Percentiles rank a stretch among this genome's conserved stretches.
These are phyloP conservation scores for Pristionchus entomophagus DNA, from an alignment of 2,888 invertebrate species.

Conservation along the genomic window DNA sequence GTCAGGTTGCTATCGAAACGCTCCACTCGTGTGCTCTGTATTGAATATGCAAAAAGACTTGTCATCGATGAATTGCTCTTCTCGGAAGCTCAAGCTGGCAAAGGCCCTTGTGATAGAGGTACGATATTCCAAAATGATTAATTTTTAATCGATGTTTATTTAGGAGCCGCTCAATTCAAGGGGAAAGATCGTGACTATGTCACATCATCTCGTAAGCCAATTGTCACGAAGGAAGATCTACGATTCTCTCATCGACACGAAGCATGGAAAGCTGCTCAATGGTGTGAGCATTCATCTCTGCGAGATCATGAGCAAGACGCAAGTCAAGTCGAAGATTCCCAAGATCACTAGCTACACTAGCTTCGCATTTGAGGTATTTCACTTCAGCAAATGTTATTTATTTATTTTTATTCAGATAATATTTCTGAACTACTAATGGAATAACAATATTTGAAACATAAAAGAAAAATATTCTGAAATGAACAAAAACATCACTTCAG, in stretches of 20 bases:
- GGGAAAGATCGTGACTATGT: background rate
- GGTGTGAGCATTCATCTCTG: background rate
- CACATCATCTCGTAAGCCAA: background rate
- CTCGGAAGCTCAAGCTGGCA: constrained; percentile 7
- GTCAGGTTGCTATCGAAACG: background rate
- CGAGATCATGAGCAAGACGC: background rate
- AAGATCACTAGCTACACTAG: background rate
- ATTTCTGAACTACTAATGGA: no score
- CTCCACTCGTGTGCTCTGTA: background rate
- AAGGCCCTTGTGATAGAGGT: constrained; percentile 31
- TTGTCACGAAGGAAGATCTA: background rate
- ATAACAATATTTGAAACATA: no score
- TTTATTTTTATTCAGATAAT: background rate
- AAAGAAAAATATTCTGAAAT: no score
- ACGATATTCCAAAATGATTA: background rate
- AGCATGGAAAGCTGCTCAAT: background rate
- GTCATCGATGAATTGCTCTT: background rate
- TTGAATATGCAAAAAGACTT: background rate
- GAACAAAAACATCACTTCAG: no score
- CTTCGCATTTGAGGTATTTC: constrained; percentile 15
- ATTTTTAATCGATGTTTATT: background rate
- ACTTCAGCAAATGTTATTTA: no score
- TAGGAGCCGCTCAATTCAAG: background rate
- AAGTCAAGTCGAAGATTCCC: background rate
- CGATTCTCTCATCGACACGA: background rate